Conservation (phyloP, 1,140 invertebrate species). For the Dendrolimus kikuchii region DNA sequence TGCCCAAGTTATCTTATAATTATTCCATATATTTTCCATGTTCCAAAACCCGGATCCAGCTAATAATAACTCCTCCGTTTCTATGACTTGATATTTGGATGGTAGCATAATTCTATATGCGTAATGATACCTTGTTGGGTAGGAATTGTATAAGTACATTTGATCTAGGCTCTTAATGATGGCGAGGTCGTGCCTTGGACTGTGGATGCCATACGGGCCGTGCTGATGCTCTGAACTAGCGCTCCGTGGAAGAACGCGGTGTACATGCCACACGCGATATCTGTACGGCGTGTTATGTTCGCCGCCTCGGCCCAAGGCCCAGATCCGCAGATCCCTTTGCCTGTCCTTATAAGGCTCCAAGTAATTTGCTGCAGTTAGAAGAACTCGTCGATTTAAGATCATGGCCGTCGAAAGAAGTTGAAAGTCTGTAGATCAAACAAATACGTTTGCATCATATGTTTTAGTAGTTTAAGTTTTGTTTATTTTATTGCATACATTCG, state of each 20-base stretch:
- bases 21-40: slow-evolving; percentile 30
- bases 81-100: background rate
- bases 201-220: slow-evolving; percentile 25
- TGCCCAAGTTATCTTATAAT: slow-evolving; percentile 35
- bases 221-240: slow-evolving; percentile 38
- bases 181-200: slow-evolving; percentile 33
- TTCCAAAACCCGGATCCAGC: slow-evolving; percentile 32
- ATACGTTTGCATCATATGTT: no score
- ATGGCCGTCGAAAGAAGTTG: slow-evolving; percentile 22
- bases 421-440: slow-evolving; percentile 25
- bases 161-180: slow-evolving; percentile 36
- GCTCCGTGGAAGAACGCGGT: slow-evolving; percentile 35
- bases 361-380: slow-evolving; percentile 34
- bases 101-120: slow-evolving; percentile 17
- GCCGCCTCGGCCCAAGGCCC: slow-evolving; percentile 33
- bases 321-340: slow-evolving; percentile 32
- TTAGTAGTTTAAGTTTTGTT: no score
- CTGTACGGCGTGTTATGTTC: slow-evolving; percentile 29
- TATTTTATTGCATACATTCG: no score
- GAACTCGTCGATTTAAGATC: slow-evolving; percentile 31
- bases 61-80: slow-evolving; percentile 13
- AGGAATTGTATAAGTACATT: slow-evolving; percentile 26
- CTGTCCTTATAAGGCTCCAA: slow-evolving; percentile 27
- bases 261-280: slow-evolving; percentile 36
- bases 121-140: slow-evolving; percentile 16